Percentiles rank a stretch among this genome's conserved stretches.
phyloP scores from a whole-genome alignment of 2,113 vertebrate genomes.

The Labrus mixtus region DNA sequence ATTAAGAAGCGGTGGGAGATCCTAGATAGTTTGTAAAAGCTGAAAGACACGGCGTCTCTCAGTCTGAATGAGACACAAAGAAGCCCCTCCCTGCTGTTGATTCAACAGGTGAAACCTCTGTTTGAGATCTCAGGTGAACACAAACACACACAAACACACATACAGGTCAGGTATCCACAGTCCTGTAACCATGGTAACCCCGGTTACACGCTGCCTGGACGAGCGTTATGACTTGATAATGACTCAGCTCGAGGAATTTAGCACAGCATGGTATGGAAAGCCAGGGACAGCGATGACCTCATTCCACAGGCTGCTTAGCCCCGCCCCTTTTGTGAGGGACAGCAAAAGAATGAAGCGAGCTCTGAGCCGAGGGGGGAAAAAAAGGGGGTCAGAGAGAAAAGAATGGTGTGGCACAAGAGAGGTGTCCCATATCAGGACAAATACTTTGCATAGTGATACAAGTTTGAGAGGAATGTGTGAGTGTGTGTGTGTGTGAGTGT shows the following conservation, averaged over 20 bases:
- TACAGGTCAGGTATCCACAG: slow-evolving; percentile 60
- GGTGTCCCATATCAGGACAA: slow-evolving; percentile 50
- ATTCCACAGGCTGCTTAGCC: slow-evolving; percentile 46
- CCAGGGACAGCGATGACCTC: slow-evolving; percentile 66
- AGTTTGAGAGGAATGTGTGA: background rate
- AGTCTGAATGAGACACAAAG: slow-evolving; percentile 6
- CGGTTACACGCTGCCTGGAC: slow-evolving; percentile 8
- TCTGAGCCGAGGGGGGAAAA: background rate
- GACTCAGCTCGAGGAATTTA: slow-evolving; percentile 73
- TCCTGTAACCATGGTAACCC: slow-evolving; percentile 16
- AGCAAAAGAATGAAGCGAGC: slow-evolving; percentile 48
- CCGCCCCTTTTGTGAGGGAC: slow-evolving; percentile 20
- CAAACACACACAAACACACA: slow-evolving; percentile 33
- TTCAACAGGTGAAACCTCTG: slow-evolving; percentile 45
- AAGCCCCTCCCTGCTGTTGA: background rate
- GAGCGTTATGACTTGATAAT: slow-evolving; percentile 38
- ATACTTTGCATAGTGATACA: slow-evolving; percentile 37
- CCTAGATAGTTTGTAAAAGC: slow-evolving; percentile 9
- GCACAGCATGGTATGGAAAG: slow-evolving; percentile 44
- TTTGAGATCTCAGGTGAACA: slow-evolving; percentile 34
- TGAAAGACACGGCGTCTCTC: slow-evolving; percentile 11
- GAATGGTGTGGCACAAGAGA: slow-evolving; percentile 50
- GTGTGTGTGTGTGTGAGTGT: slow-evolving; percentile 20
- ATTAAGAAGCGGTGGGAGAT: slow-evolving; percentile 54
- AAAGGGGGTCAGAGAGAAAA: slow-evolving; percentile 44